Base-by-base conservation (phyloP, 2,797 vertebrate genomes). In the Megaceryle alcyon region DNA sequence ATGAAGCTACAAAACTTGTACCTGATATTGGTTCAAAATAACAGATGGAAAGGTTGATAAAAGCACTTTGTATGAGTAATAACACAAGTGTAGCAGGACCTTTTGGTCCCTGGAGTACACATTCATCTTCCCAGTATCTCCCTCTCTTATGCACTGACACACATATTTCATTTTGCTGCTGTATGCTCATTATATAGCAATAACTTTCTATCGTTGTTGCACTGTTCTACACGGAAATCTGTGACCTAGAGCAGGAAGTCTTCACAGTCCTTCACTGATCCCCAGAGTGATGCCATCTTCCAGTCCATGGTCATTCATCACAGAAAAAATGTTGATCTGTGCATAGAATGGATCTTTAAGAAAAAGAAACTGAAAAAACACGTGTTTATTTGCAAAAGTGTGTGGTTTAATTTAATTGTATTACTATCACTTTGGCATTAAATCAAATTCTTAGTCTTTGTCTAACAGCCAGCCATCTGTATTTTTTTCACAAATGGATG, bases 401-500 rank as follows among this genome's bases (percentile, higher is more conserved):
- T 51, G 11, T 23, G 7, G 33, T 92, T 82, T 73, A 53, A 49
- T 22, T 18, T 80, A 64, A 53, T 68, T 78, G 15, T 35, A 26
- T 59, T 59, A 13, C 14, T 90, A 18, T 48, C 69, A 33, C 39
- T 92, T 94, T 91, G 39, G 14, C 31, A 68, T 89, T 80, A 88
- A 71, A 68, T 71, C 51, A 92, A 44, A 60, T 66, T 78, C 21
- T 31, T 83, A 31, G 16, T 28, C 59, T 92, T 77, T 72, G 8
- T 60, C 69, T 69, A 87, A 48, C 25, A 25, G 41, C 61, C 88
- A 72, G 14, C 13, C 26, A 56, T 78, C 37, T 86, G 7, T 85
- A 82, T 80, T 95, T 95, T 80, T 95, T 53, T 88, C 66, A 70
- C 60, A 96, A 92, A 90, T 68, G 22, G 44, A 75, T 44, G 31